A percentile compares a stretch with the other conserved stretches of the same genome.
phyloP scores from a whole-genome alignment of 2,113 vertebrate species.

The Callorhinus ursinus region DNA sequence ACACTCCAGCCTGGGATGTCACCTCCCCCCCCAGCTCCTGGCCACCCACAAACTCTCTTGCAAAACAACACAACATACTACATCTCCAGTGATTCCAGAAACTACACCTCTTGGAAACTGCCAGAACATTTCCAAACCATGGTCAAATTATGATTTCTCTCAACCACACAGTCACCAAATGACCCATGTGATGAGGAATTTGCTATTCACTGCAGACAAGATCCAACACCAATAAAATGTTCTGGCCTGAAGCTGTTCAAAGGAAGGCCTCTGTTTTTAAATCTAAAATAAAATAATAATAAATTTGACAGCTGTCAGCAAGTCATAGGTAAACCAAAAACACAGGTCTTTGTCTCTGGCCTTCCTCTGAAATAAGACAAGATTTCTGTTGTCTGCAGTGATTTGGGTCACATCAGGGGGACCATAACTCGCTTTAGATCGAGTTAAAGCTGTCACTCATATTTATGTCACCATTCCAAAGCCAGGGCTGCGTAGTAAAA shows the following conservation, averaged over 20 bases:
- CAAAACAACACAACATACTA: not conserved
- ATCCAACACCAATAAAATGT: constrained; percentile 51
- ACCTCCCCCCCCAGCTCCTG: accelerated
- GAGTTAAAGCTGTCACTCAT: not conserved
- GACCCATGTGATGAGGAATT: constrained; percentile 11
- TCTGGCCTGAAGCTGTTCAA: constrained; percentile 18
- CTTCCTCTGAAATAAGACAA: not conserved
- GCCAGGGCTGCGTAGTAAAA: not conserved
- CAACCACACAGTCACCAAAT: constrained; percentile 31
- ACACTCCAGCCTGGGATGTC: not conserved
- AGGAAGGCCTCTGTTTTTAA: constrained; percentile 21
- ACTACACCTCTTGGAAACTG: constrained; percentile 4
- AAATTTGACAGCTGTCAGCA: constrained; percentile 36
- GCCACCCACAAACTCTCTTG: not conserved
- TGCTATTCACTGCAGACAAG: not conserved
- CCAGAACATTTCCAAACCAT: constrained; percentile 17
- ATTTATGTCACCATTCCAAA: not conserved
- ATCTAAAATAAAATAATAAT: constrained; percentile 46
- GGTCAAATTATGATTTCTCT: constrained; percentile 6
- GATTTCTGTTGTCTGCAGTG: not conserved
- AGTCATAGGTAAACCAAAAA: not conserved
- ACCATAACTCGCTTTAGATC: not conserved
- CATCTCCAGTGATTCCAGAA: constrained; percentile 22
- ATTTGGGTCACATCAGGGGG: not conserved
- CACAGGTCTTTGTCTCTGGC: not conserved